Evolutionary conservation across 23 tunicate species (phyloP).

Genomic region (Trididemnum clinides): DNA sequence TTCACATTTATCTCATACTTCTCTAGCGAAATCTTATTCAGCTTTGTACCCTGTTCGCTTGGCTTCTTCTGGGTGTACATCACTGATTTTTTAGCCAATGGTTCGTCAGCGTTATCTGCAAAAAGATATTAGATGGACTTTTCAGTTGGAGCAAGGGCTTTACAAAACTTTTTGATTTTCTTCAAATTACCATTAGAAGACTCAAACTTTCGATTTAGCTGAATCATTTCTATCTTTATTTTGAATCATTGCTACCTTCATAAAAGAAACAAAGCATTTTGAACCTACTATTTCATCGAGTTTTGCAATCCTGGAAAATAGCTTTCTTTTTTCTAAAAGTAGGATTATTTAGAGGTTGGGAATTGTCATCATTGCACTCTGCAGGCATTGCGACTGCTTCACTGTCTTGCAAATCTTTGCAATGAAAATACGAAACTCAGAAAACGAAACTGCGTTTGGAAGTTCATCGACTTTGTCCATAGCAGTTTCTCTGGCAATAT

Average conservation of each 20-base stretch:
- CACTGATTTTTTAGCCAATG: background rate
- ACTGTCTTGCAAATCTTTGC: too few relatives aligned
- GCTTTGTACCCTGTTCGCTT: background rate
- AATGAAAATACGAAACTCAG: too few relatives aligned
- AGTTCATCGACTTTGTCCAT: too few relatives aligned
- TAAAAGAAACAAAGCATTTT: background rate
- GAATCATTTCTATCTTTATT: background rate
- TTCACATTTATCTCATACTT: background rate
- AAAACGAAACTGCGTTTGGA: too few relatives aligned
- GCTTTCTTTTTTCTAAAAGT: too few relatives aligned
- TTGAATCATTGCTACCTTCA: background rate
- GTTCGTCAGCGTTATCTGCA: conserved; percentile 5
- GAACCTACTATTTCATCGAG: too few relatives aligned
- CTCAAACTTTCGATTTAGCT: conserved; percentile 14
- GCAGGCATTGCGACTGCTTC: too few relatives aligned
- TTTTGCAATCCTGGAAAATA: too few relatives aligned
- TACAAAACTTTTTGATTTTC: background rate
- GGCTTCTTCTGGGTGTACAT: background rate
- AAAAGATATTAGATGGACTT: background rate
- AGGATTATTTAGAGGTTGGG: too few relatives aligned
- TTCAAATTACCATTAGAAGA: background rate
- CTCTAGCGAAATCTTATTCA: background rate
- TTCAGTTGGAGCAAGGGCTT: conserved; percentile 7
- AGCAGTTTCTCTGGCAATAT: too few relatives aligned
- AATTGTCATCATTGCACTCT: too few relatives aligned